A percentile compares a stretch with the other conserved stretches of the same genome.
Conservation (phyloP, 2,888 invertebrate species). For the Apomyelois bistriatella region DNA sequence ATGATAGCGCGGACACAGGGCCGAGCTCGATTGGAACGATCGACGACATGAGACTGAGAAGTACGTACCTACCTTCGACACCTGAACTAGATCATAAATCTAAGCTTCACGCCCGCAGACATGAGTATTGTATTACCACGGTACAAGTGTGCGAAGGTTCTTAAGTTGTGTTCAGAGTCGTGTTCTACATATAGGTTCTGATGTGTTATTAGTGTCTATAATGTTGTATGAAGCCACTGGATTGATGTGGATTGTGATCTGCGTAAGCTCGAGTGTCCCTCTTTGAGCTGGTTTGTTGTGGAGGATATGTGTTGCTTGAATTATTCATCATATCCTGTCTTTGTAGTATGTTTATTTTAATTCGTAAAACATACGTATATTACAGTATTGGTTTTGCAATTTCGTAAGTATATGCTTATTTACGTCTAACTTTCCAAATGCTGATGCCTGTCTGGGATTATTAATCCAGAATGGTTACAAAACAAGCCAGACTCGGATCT, state of each 20-base stretch:
- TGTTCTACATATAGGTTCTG: constrained; percentile 16
- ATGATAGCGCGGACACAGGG: constrained; percentile 69
- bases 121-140: constrained; percentile 33
- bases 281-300: constrained; percentile 43
- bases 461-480: neutral
- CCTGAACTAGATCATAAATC: constrained; percentile 51
- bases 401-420: neutral
- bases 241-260: constrained; percentile 27
- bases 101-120: constrained; percentile 35
- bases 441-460: too few relatives aligned
- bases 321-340: constrained; percentile 52
- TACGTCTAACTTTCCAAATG: neutral
- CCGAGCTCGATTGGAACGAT: constrained; percentile 58
- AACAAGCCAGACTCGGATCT: neutral
- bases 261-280: constrained; percentile 37
- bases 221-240: constrained; percentile 16
- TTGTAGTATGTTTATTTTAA: constrained; percentile 33
- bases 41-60: constrained; percentile 68
- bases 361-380: neutral
- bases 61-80: constrained; percentile 59
- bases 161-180: constrained; percentile 20
- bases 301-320: constrained; percentile 48
- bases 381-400: neutral
- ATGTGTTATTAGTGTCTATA: constrained; percentile 25
- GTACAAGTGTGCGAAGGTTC: constrained; percentile 24